Conservation (phyloP, 2,888 invertebrate species). For the Cheilosia soror region DNA sequence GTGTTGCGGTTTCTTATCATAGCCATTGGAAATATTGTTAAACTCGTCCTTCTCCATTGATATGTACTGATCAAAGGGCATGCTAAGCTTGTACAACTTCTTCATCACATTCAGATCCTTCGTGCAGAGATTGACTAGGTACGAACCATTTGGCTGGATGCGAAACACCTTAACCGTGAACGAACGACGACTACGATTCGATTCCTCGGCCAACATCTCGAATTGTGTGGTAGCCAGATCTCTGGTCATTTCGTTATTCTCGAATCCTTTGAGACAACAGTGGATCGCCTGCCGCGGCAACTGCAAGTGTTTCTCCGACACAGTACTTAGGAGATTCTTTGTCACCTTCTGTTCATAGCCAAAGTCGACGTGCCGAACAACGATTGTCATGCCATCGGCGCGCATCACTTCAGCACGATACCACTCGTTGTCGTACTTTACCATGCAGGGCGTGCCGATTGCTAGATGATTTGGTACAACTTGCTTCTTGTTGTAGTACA, state of each 20-base stretch:
- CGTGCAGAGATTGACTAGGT: slow-evolving; percentile 81
- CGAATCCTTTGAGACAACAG: slow-evolving; percentile 89
- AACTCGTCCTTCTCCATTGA: slow-evolving; percentile 82
- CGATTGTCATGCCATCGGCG: slow-evolving; percentile 85
- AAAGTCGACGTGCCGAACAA: slow-evolving; percentile 96
- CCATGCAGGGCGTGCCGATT: slow-evolving; percentile 89
- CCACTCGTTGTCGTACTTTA: slow-evolving; percentile 93
- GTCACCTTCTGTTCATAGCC: slow-evolving; percentile 95
- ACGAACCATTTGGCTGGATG: slow-evolving; percentile 83
- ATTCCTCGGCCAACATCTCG: slow-evolving; percentile 88
- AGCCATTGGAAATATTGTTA: slow-evolving; percentile 75
- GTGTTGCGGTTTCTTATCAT: slow-evolving; percentile 43
- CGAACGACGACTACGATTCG: slow-evolving; percentile 81
- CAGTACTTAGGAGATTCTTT: slow-evolving; percentile 86
- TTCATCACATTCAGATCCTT: slow-evolving; percentile 86
- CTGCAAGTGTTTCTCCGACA: slow-evolving; percentile 87
- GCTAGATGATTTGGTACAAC: slow-evolving; percentile 84
- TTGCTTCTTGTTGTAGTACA: slow-evolving; percentile 85
- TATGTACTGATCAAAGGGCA: slow-evolving; percentile 83
- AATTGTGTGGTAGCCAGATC: slow-evolving; percentile 84
- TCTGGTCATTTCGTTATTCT: slow-evolving; percentile 80
- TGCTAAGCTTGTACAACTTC: slow-evolving; percentile 84
- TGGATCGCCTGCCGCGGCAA: slow-evolving; percentile 90
- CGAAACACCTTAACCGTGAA: slow-evolving; percentile 83
- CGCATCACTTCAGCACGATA: slow-evolving; percentile 93